Evolutionary conservation across 2,888 invertebrate species (phyloP), one percentile per base, ranked within the genome.

Genomic region (Cheilosia urbana): DNA sequence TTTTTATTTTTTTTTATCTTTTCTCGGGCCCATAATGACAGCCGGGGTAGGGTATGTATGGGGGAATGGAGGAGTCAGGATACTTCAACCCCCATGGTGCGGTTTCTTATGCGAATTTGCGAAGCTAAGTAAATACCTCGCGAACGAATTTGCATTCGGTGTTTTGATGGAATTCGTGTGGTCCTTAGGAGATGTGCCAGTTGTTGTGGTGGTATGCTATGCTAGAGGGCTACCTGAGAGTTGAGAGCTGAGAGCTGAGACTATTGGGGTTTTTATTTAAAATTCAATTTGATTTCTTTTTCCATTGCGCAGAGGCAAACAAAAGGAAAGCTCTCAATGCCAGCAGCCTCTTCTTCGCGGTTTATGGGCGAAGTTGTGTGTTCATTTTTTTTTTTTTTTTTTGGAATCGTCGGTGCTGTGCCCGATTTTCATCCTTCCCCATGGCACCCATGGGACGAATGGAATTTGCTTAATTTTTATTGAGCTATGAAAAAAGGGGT

Each of bases 91-190:
- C 66, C 57, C 69, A 40, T 58, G 84, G 68, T 75, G 47, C 51
- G 84, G 84, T 85, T 85, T 66, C 80, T 85, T 85, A 80, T 80
- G 66, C 80, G 85, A 81, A 81, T 81, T 77, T 80, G 72, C 57
- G 76, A 85, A 71, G 84, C 76, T 85, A 85, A 85, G 85, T 81
- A 81, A 85, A 85, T 77, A 76, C 81, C 81, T 81, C 34, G 85
- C 68, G 68, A 66, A 57, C 51, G 78, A 80, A 85, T 85, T 85
- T 85, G 85, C 85, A 85, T 85, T 85, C 71, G 72, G 76, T 72
- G 76, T 80, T 85, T 77, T 79, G 84, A 84, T 84, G 79, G 84
- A 84, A 84, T 84, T 83, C 49, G 37, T 58, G 79, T 71, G 65
- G 79, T 76, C 79, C 69, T 84, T 84, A 63, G 37, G 47, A 60